Conservation (phyloP, 2,888 invertebrate species). For the Drosophila fungiperda region DNA sequence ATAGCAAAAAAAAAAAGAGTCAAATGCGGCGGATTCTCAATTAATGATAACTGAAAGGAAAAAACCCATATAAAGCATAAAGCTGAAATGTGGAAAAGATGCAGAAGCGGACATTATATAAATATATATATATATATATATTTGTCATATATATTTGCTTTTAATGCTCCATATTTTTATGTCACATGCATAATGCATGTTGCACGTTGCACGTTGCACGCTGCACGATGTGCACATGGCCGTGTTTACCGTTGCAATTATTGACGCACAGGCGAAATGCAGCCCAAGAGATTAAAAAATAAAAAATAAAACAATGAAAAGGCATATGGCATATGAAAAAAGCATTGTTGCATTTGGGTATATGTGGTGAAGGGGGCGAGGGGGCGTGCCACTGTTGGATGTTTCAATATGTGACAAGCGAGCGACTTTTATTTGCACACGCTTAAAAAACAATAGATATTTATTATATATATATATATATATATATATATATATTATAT, state of each 20-base stretch:
- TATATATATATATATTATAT: not conserved
- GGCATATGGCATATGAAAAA: slow-evolving; percentile 17
- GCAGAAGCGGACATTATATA: slow-evolving; percentile 11
- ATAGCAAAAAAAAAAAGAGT: not conserved
- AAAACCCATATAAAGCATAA: slow-evolving; percentile 2
- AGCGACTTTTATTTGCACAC: slow-evolving; percentile 52
- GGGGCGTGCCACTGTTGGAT: slow-evolving; percentile 19
- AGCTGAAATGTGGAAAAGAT: not conserved
- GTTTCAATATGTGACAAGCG: slow-evolving; percentile 77
- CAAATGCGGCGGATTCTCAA: not conserved
- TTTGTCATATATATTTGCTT: slow-evolving; percentile 45
- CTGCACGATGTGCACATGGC: slow-evolving; percentile 39
- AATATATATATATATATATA: slow-evolving; percentile 42
- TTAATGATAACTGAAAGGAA: not conserved
- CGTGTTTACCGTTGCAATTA: slow-evolving; percentile 68
- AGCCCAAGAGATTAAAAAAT: slow-evolving; percentile 62
- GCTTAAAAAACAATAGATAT: slow-evolving; percentile 19
- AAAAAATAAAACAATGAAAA: not conserved
- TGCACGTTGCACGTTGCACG: slow-evolving; percentile 36
- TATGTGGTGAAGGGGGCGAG: not conserved
- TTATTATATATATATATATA: not conserved
- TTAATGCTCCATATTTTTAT: slow-evolving; percentile 44
- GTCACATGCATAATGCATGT: slow-evolving; percentile 35
- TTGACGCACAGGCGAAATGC: slow-evolving; percentile 71
- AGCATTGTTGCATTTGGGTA: slow-evolving; percentile 20